Base-by-base conservation (phyloP, 2,888 invertebrate genomes). In the Drosophila nigricruria region DNA sequence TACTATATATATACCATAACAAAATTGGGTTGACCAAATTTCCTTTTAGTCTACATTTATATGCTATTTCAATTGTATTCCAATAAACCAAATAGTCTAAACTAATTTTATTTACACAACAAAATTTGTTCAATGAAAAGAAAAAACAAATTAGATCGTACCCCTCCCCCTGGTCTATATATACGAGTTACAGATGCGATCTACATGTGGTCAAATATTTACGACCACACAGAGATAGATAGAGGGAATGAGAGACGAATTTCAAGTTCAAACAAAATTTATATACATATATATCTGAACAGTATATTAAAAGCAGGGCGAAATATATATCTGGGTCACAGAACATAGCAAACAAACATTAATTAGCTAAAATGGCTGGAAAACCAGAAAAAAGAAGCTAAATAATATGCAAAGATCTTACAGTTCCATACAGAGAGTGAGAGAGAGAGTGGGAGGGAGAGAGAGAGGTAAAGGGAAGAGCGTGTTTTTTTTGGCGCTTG, bases 401-500 rank as follows among this genome's bases (percentile, higher is more conserved):
- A 23, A 45, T 16, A 32, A 30, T 49, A 60, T 67, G 10, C 49
- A 59, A 61, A 56, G 50, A 64, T 65, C 66, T 61, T 56, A 56
- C 47, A 63, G 67, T 43, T 40, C 42, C 5, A 42, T 20, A 2
- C 25, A n/a, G 47, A 2, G 23, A 6, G 42, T 0, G 45, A 18
- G 27, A n/a, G 47, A 27, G 25, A 0, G 45, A 5, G 58, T 23
- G 16, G 50, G 14, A 18, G 9, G 8, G 23, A 2, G 42, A 18
- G 18, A 14, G 60, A 9, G 58, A 25, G 34, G 23, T 23, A 20
- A 52, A 50, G 70, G 73, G 69, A 67, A 75, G 79, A 64, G 47
- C 27, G 47, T 30, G 67, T 82, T 82, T 81, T 81, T 81, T 81
- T 82, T 79, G 77, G 73, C 70, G 64, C 52, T 73, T 64, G 62